Percentiles rank a stretch among this genome's conserved stretches.
Conservation (phyloP, 2,113 vertebrate genomes). For the Mungos mungo region DNA sequence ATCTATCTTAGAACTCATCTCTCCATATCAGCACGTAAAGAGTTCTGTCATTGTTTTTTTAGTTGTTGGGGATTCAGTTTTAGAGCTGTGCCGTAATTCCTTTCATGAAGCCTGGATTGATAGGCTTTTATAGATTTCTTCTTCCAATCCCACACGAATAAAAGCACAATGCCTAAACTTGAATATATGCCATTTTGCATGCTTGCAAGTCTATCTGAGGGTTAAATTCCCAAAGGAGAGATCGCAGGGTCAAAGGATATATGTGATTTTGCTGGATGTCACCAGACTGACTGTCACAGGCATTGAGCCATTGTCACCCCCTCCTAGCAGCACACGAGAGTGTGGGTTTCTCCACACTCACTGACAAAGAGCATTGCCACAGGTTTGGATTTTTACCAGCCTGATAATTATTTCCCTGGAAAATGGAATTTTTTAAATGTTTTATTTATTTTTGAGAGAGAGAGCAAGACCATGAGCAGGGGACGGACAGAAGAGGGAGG, state of each 20-base stretch:
- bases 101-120: background rate
- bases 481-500: too few relatives aligned
- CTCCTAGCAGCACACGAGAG: too few relatives aligned
- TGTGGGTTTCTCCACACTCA: too few relatives aligned
- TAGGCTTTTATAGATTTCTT: background rate
- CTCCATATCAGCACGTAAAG: background rate
- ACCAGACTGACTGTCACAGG: background rate
- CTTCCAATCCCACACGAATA: background rate
- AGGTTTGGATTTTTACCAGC: background rate
- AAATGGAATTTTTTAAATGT: background rate
- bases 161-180: conserved; percentile 24
- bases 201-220: background rate
- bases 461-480: too few relatives aligned
- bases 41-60: background rate
- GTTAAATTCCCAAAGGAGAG: background rate
- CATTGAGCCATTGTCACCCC: background rate
- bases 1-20: background rate
- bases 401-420: background rate
- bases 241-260: background rate
- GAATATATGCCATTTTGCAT: background rate
- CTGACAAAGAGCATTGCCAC: background rate
- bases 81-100: background rate
- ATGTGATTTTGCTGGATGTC: background rate
- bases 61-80: background rate
- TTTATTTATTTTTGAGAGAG: too few relatives aligned